phyloP scores from a whole-genome alignment of 2,113 vertebrate species.

The Rhabdomys dilectus region DNA sequence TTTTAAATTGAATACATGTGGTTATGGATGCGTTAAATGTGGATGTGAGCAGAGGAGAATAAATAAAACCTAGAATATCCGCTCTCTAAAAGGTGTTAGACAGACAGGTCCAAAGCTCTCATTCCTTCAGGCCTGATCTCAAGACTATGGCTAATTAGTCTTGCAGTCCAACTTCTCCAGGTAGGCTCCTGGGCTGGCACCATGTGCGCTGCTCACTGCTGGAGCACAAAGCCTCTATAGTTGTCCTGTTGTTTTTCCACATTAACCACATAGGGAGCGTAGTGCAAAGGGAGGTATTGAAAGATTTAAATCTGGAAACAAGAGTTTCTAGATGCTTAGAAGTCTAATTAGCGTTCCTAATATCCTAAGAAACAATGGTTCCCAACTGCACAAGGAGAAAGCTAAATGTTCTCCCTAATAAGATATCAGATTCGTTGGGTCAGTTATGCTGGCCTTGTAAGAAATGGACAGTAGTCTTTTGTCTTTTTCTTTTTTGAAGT shows the following conservation, averaged over 20 bases:
- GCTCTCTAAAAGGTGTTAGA: neutral
- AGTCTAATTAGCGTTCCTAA: neutral
- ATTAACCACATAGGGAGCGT: neutral
- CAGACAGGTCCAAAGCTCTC: neutral
- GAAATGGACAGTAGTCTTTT: neutral
- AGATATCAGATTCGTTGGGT: neutral
- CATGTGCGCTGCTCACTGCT: no score
- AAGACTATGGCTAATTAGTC: neutral
- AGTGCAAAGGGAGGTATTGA: neutral
- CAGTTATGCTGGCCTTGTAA: neutral
- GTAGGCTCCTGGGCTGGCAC: neutral
- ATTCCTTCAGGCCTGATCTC: conserved; percentile 2
- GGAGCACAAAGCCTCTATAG: neutral
- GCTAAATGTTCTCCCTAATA: neutral
- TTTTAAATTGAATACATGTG: conserved; percentile 3
- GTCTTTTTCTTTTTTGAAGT: neutral
- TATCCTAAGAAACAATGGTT: neutral
- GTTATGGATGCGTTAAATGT: conserved; percentile 39
- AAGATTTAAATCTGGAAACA: conserved; percentile 6
- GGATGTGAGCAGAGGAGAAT: neutral
- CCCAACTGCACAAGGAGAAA: neutral
- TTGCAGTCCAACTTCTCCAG: neutral
- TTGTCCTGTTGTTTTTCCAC: neutral
- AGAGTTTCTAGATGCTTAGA: conserved; percentile 34
- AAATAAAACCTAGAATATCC: neutral